Percentiles rank a stretch among this genome's conserved stretches.
Evolutionary conservation across 2,888 invertebrate genomes (phyloP).

Genomic region (Kuschelorhynchus macadamiae): DNA sequence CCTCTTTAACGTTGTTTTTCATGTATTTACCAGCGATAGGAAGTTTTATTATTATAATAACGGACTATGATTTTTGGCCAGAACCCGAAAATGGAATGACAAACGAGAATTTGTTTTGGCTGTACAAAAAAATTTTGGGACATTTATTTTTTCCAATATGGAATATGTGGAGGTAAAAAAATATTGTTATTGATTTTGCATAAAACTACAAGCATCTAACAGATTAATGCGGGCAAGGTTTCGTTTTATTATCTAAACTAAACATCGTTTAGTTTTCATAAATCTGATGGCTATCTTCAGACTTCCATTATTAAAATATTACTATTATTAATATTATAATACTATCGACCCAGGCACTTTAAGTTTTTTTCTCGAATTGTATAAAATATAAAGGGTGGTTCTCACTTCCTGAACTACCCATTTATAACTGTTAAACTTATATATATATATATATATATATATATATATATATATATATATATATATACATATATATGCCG

Average conservation of each 20-base stretch:
- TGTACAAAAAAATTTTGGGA: conserved; percentile 69
- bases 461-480: too few species aligned
- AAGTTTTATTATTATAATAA: conserved; percentile 73
- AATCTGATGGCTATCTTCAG: too few species aligned
- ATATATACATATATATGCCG: too few species aligned
- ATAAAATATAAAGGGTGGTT: too few species aligned
- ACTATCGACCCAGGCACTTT: too few species aligned
- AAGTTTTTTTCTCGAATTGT: too few species aligned
- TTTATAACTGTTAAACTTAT: too few species aligned
- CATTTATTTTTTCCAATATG: conserved; percentile 74
- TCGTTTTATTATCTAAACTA: neutral
- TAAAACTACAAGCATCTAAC: neutral
- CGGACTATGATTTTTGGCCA: conserved; percentile 74
- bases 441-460: too few species aligned
- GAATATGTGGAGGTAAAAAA: conserved; percentile 74
- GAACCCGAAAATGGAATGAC: conserved; percentile 68
- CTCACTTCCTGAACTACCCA: too few species aligned
- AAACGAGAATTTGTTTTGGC: conserved; percentile 68
- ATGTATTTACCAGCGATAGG: conserved; percentile 73
- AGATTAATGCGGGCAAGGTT: neutral
- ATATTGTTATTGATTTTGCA: neutral
- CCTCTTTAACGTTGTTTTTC: conserved; percentile 68
- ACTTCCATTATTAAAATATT: too few species aligned
- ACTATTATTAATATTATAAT: too few species aligned
- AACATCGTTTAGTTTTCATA: too few species aligned